Base-by-base conservation (phyloP, 2,888 invertebrate species). In the Cynaeus angustus region DNA sequence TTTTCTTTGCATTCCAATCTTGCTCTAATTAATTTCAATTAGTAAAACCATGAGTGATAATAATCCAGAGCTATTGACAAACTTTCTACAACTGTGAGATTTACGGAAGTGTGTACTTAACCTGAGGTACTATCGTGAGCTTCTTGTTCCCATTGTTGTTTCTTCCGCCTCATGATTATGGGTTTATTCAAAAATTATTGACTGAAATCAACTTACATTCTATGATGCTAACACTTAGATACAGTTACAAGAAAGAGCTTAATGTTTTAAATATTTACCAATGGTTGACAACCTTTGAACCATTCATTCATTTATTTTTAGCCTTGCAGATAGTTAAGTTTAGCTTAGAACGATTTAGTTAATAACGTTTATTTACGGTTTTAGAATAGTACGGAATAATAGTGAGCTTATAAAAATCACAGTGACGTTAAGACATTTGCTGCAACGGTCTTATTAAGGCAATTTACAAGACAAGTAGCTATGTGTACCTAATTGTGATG, bases 391-490 rank as follows among this genome's bases (percentile, higher is more conserved):
- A 37, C 38, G 14, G 48, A n/a, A 61, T 48, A 48, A 61, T 48
- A 37, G 37, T 14, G 8, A 6, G 10, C 41, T 28, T 41, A 30
- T 28, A 59, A 59, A 59, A 59, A 46, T 59, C 12, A 9, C 28
- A 46, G 10, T 33, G 59, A 59, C 59, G 59, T 30, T 41, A 64
- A 64, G 52, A 41, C 38, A 64, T 64, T 38, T 38, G 45, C 48
- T 61, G 58, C 56, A 62, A 68, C 56, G 68, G 26, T 56, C 62
- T 55, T 68, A 68, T 68, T 68, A 68, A 61, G 55, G 55, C 62
- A 62, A 68, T 68, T 68, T 68, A 68, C 62, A 68, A 68, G 62
- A 46, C 55, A 68, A 62, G 61, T 68, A 52, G 21, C 53, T 52
- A 12, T 68, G 68, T 37, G 50, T 66, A 50, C 56, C 62, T 68